These are phyloP conservation scores for Pipistrellus pipistrellus DNA, from an alignment of 2,797 vertebrate genomes.

Conservation along the genomic window DNA sequence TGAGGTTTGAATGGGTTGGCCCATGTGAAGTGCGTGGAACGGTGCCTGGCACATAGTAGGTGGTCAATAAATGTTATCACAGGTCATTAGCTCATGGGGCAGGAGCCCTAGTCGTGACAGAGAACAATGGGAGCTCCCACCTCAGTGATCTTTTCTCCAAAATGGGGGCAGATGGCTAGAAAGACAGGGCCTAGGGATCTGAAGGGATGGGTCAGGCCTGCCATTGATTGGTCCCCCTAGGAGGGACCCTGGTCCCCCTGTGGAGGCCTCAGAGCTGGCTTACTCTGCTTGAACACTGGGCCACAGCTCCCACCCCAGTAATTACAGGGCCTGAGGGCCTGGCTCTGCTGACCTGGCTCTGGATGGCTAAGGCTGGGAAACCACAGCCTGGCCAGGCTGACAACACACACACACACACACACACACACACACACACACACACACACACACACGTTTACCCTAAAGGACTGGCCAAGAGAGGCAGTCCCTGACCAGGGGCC, in stretches of 20 bases:
- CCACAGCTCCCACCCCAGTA: constrained; percentile 30
- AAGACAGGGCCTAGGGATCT: background rate
- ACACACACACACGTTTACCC: too few species aligned
- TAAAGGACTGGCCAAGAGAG: background rate
- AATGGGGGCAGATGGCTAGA: background rate
- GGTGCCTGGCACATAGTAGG: background rate
- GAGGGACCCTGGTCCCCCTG: background rate
- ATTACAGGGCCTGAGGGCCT: constrained; percentile 75
- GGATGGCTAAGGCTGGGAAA: constrained; percentile 40
- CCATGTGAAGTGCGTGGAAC: background rate
- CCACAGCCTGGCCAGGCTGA: constrained; percentile 30
- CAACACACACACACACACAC: background rate
- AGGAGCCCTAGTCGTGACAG: background rate
- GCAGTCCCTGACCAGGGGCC: background rate
- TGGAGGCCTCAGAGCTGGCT: constrained; percentile 21
- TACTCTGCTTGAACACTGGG: background rate
- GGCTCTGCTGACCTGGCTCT: constrained; percentile 69
- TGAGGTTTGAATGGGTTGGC: background rate
- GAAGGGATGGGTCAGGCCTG: background rate
- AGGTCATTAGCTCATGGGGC: background rate
- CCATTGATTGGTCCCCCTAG: background rate
- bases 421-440: too few species aligned
- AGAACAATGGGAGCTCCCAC: background rate
- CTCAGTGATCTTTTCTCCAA: constrained; percentile 14
- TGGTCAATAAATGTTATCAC: background rate